Base-by-base conservation (phyloP, 2,888 invertebrate genomes). In the Hermaeophaga mercurialis region DNA sequence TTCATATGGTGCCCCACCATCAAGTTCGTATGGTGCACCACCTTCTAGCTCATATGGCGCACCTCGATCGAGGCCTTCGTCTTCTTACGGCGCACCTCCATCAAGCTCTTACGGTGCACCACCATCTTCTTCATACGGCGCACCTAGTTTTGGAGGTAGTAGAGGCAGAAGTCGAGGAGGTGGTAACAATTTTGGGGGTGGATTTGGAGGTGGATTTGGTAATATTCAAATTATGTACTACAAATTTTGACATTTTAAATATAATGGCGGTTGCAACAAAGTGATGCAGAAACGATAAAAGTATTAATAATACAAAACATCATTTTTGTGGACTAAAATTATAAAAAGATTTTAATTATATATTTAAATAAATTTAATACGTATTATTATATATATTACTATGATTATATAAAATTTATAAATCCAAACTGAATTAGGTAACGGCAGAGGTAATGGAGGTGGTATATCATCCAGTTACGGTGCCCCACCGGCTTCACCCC, bases 31-130 rank as follows among this genome's bases (percentile, higher is more conserved):
- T 50, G 67, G 70, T n/a, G 68, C 67, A 11, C 56, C 64, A 38
- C 76, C 77, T 0, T 81, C 73, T 0, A 71, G 75, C 46, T 73
- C 68, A 50, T 81, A 79, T 49, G 79, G 80, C 17, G 76, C 73
- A 6, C 76, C 78, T 3, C n/a, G n/a, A n/a, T n/a, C n/a, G n/a
- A n/a, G n/a, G n/a, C 67, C 70, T n/a, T 68, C 79, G 76, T 12
- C 73, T 72, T 75, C 78, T 7, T 79, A 79, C 47, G 79, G 80
- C 18, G 76, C 73, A 4, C 76, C 78, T 3, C 56, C 60, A 38
- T 56, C 64, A 60, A 44, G 73, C 73, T 63, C 63, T 12, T 75
- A 75, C 53, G 77, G 77, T 19, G 75, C 75, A 8, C 77, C 77
- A 58, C 70, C 75, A 11, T 74, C 68, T 7, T 15, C 71, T 74